Evolutionary conservation across 2,113 vertebrate genomes (phyloP).

Genomic region (Mirza zaza): DNA sequence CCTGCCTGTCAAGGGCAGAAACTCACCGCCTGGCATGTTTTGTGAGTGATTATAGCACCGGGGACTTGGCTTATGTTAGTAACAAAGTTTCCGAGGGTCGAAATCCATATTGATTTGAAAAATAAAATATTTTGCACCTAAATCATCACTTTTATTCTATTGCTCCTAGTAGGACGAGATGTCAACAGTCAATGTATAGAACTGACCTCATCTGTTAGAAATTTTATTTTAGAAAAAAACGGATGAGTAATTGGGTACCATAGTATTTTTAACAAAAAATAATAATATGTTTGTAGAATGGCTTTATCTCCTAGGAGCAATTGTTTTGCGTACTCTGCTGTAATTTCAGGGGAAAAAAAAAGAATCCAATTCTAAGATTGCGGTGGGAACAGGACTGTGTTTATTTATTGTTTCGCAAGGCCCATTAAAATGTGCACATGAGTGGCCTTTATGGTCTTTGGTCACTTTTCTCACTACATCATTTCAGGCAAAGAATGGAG

Average conservation of each 20-base stretch:
- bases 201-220: too few relatives aligned
- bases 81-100: background rate
- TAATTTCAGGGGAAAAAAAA: accelerated
- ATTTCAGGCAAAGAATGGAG: slow-evolving; percentile 13
- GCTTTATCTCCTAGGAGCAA: accelerated
- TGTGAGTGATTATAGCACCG: accelerated
- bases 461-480: background rate
- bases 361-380: accelerated
- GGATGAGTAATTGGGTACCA: background rate
- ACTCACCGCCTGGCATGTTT: accelerated
- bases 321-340: accelerated
- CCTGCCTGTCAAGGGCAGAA: accelerated
- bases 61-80: background rate
- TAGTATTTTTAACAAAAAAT: background rate
- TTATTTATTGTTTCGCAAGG: background rate
- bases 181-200: accelerated
- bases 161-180: accelerated
- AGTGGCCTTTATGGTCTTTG: background rate
- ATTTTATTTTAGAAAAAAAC: background rate
- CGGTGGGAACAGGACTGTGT: accelerated
- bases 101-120: background rate
- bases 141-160: background rate
- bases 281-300: accelerated
- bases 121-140: background rate
- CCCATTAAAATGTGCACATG: accelerated